Evolutionary conservation across 1,140 invertebrate species (phyloP).

Genomic region (Pectinophora gossypiella): DNA sequence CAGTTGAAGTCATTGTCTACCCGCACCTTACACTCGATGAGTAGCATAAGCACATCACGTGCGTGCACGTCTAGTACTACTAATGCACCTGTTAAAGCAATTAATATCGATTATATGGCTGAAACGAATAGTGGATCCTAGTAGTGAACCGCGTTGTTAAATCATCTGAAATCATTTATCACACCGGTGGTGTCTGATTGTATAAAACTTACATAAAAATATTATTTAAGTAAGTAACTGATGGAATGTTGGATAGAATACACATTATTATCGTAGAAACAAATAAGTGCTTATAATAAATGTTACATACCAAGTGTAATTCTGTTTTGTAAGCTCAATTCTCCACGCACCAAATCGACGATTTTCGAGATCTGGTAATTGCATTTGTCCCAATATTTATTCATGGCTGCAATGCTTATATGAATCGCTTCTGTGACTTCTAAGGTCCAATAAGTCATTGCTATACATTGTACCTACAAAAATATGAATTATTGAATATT

Average conservation of each 20-base stretch:
- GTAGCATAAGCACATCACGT: slow-evolving; percentile 86
- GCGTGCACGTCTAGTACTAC: slow-evolving; percentile 96
- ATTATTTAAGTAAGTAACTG: no score
- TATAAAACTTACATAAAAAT: no score
- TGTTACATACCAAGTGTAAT: slow-evolving; percentile 88
- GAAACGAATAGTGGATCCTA: no score
- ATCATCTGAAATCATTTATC: no score
- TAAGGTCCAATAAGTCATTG: slow-evolving; percentile 92
- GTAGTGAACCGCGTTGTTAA: no score
- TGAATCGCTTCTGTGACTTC: slow-evolving; percentile 86
- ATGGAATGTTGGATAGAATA: no score
- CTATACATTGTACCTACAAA: slow-evolving; percentile 86
- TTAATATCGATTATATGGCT: no score
- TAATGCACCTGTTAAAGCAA: slow-evolving; percentile 88
- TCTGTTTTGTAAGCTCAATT: slow-evolving; percentile 91
- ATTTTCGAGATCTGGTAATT: slow-evolving; percentile 87
- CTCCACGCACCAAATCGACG: slow-evolving; percentile 90
- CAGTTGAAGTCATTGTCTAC: slow-evolving; percentile 92
- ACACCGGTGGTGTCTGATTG: no score
- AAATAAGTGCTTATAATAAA: no score
- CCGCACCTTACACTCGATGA: slow-evolving; percentile 82
- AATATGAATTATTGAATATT: not conserved
- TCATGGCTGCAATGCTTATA: slow-evolving; percentile 73
- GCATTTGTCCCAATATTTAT: slow-evolving; percentile 76
- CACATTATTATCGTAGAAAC: no score